Conservation (phyloP, 2,797 vertebrate species). For the Parambassis ranga region DNA sequence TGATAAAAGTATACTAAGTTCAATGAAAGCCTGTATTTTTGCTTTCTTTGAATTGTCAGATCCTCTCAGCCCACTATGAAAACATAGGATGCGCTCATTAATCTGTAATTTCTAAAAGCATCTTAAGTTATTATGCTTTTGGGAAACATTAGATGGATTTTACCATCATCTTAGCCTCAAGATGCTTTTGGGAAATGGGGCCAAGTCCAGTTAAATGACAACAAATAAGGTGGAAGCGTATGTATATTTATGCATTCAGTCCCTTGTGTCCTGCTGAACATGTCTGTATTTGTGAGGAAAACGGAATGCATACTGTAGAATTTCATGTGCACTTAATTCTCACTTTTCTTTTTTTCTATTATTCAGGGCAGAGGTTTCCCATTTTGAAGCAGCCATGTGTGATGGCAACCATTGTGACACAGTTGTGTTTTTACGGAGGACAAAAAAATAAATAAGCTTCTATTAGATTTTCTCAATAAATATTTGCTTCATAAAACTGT, state of each 20-base stretch:
- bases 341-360: constrained; percentile 3
- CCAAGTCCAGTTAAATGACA: background rate
- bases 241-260: background rate
- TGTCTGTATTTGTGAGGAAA: background rate
- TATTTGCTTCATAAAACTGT: constrained; percentile 1
- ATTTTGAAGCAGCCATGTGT: background rate
- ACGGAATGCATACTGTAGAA: background rate
- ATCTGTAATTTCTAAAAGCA: too few species aligned
- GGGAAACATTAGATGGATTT: background rate
- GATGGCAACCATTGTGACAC: background rate
- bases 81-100: too few species aligned
- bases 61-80: too few species aligned
- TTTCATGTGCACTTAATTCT: background rate
- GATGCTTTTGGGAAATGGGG: background rate
- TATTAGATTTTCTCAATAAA: constrained; percentile 41
- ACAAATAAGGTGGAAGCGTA: background rate
- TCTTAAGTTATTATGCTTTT: background rate
- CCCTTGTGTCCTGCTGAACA: background rate
- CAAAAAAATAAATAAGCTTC: background rate
- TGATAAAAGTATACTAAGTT: too few species aligned
- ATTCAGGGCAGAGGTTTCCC: constrained; percentile 24
- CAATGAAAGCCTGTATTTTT: too few species aligned
- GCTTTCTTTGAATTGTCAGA: too few species aligned
- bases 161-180: background rate
- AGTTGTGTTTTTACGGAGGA: background rate